Base-by-base conservation (phyloP, 2,888 invertebrate species). In the Coronaproctus castanopsis region DNA sequence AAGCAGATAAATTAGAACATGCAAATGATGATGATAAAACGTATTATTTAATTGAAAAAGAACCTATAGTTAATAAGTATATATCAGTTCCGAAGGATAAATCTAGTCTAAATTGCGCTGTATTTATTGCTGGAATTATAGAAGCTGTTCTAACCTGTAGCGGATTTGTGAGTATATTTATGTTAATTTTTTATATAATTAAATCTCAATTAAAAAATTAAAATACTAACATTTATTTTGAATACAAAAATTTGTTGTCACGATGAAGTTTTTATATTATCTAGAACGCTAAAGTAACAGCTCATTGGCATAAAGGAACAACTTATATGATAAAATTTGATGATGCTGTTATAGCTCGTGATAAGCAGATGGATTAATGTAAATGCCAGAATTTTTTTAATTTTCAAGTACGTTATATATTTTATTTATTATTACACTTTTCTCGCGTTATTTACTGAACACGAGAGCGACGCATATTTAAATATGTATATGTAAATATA, bases 311-410 rank as follows among this genome's bases (percentile, higher is more conserved):
- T 72, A 95, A 97, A 72, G 98, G 96, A 51, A 97, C 97, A 8
- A 96, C 97, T 0, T 98, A 96, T 71, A 93, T 97, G 89, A 92
- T 98, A 8, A 92, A 93, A 73, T 95, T 96, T 73, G 95, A 96
- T 66, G 93, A 95, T 70, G 80, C 84, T 36, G 93, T 95, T 57
- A 85, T 93, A 66, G 77, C 83, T 2, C 78, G 93, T 67, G 93
- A 95, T 70, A 93, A 92, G 71, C 86, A 88, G 67, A 74, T 92
- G 63, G 93, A 93, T 74, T 89, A 90, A 65, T 36, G n/a, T n/a
- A n/a, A n/a, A n/a, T n/a, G n/a, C n/a, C n/a, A n/a, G n/a, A n/a
- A n/a, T n/a, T n/a, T n/a, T n/a, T n/a, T n/a, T n/a, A n/a, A n/a
- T n/a, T n/a, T n/a, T n/a, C n/a, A n/a, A n/a, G n/a, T n/a, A n/a